Evolutionary conservation across 2,888 invertebrate species (phyloP).

Genomic region (Diarsia dahlii): DNA sequence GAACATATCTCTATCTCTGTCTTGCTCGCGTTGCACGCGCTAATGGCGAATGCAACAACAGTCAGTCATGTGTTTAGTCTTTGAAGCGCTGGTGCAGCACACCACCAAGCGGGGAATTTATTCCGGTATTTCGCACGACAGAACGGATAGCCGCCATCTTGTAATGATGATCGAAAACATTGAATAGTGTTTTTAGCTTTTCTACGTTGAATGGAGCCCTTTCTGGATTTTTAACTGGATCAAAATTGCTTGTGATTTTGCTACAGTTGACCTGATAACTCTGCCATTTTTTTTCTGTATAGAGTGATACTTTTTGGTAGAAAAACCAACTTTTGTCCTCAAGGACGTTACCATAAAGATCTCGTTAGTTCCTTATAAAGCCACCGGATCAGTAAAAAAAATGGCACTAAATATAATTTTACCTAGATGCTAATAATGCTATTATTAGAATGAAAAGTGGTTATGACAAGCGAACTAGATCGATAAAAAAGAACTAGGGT

Average conservation of each 20-base stretch:
- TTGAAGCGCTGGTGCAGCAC: conserved; percentile 71
- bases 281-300: background rate
- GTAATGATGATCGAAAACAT: conserved; percentile 63
- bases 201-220: background rate
- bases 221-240: background rate
- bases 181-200: conserved; percentile 28
- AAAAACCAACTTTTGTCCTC: background rate
- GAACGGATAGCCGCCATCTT: conserved; percentile 78
- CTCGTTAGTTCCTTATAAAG: conserved; percentile 4
- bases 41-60: conserved; percentile 68
- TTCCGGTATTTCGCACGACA: conserved; percentile 80
- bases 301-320: background rate
- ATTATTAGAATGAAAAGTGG: background rate
- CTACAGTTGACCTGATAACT: background rate
- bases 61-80: conserved; percentile 68
- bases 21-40: conserved; percentile 56
- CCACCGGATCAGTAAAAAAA: background rate
- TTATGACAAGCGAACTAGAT: background rate
- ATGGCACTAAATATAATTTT: background rate
- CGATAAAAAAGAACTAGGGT: background rate
- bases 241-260: background rate
- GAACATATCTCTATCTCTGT: conserved; percentile 71
- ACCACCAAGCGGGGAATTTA: conserved; percentile 78
- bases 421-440: background rate
- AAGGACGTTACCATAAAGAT: background rate